Evolutionary conservation across 2,888 invertebrate genomes (phyloP), one percentile per base, ranked within the genome.

Genomic region (Graphium colonna): DNA sequence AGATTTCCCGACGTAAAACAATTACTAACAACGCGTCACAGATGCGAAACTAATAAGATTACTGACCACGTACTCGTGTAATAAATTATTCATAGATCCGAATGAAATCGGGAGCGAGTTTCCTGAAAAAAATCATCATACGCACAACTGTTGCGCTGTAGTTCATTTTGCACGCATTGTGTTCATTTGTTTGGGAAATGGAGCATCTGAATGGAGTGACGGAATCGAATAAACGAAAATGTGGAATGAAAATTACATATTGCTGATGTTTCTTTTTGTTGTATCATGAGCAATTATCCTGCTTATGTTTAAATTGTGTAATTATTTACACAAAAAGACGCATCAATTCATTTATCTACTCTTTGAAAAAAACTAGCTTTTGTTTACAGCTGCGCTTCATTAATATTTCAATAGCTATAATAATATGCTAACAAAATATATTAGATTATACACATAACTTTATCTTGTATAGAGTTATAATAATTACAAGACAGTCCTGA

Each of bases 21-120:
- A 46, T 52, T 52, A 41, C 18, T 45, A 36, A 46, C 15, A 31
- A 41, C 52, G 17, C 46, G 26, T 52, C 33, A 52, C 52, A 46
- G 46, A 46, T 46, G 46, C 41, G 46, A 12, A 41, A 33, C 18
- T 41, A 46, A 52, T 33, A 18, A 52, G 46, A 46, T 46, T 56
- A 42, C 18, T 33, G 40, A 40, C 21, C 52, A 39, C 43, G 52
- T 16, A 49, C 45, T 40, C 26, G 16, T 10, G 17, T 16, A 45
- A 49, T 52, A 52, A 52, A 52, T 52, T 46, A 46, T 46, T 52
- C 52, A 52, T 52, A 40, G 16, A 17, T 18, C 33, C 13, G 31
- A 16, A 41, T 46, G 16, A 46, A 52, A 46, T 45, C 28, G 33
- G 36, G 9, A 28, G 28, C 39, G 40, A 7, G 26, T 33, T n/a